Evolutionary conservation across 2,113 vertebrate genomes (phyloP).

Genomic region (Dipodomys stephensi): DNA sequence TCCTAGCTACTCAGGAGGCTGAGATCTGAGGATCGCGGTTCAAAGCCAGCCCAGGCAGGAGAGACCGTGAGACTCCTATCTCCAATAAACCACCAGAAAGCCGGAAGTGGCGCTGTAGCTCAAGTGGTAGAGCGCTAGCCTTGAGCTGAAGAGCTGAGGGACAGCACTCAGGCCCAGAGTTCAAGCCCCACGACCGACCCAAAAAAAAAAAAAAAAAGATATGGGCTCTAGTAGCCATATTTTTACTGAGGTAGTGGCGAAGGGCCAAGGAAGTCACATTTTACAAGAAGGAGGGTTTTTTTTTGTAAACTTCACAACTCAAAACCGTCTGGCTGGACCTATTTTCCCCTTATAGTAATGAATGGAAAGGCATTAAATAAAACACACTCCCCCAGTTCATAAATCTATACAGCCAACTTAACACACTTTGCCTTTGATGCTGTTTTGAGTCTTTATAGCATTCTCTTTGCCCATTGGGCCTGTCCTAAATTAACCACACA

Average conservation of each 20-base stretch:
- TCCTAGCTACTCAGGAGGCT: too few relatives aligned
- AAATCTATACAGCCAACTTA: neutral
- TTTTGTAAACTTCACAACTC: conserved; percentile 18
- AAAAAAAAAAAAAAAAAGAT: too few relatives aligned
- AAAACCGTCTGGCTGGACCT: neutral
- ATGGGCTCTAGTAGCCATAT: neutral
- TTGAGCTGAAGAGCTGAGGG: too few relatives aligned
- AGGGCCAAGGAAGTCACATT: neutral
- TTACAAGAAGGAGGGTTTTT: conserved; percentile 33
- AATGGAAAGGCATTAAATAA: neutral
- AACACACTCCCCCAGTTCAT: neutral
- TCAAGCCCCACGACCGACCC: too few relatives aligned
- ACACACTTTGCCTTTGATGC: neutral
- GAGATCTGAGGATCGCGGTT: too few relatives aligned
- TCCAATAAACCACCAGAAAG: too few relatives aligned
- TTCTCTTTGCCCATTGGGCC: neutral
- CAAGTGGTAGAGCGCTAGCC: too few relatives aligned
- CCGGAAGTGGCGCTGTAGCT: too few relatives aligned
- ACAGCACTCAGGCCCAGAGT: too few relatives aligned
- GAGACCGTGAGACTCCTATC: too few relatives aligned
- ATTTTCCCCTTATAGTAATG: neutral
- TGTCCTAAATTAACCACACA: neutral
- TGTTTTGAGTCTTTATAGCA: neutral
- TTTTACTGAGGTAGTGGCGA: neutral
- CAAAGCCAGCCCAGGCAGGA: too few relatives aligned